Evolutionary conservation across 2,888 invertebrate species (phyloP), one percentile per base, ranked within the genome.

Genomic region (Oasisia sp.): DNA sequence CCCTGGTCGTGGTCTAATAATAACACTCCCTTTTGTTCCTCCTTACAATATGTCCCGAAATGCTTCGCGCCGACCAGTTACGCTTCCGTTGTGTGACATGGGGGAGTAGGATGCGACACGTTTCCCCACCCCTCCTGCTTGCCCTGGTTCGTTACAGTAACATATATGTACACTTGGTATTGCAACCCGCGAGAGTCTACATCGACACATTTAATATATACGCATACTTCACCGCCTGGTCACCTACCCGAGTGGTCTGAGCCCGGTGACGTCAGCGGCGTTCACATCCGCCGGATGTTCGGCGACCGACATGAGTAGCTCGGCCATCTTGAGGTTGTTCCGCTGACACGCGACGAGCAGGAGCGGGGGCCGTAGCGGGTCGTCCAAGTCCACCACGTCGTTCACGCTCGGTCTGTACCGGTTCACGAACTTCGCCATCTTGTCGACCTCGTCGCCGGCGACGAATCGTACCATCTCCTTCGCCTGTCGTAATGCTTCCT

Each of bases 281-380:
- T 95, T 95, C 7, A 95, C 95, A 91, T 95, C 95, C 94, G 95
- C 95, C 92, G 94, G 94, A 38, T 94, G 93, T 7, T 94, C 93
- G 38, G 93, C 93, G 5, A 94, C 94, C 45, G 94, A 93, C 90
- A 95, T 92, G 45, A 95, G 93, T 32, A 94, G 91, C 32, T 95
- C 94, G 9, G 95, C 94, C 91, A 95, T 93, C 45, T 95, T 94
- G 38, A 92, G 92, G 93, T 95, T 95, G 11, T 94, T 93, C 19
- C 93, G 91, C 92, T 95, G 94, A 91, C 94, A 94, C 8, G 95
- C 95, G 1, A 94, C 93, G 11, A 95, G 93, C 19, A 95, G 93
- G 9, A 95, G 94, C 27, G 95, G 95, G 0, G 95, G 94, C 44
- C 93, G 90, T 11, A 92, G 91, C 9, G 94, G 93, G 92, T 95